phyloP scores from a whole-genome alignment of 2,888 invertebrate species.

The Carterocephalus palaemon region DNA sequence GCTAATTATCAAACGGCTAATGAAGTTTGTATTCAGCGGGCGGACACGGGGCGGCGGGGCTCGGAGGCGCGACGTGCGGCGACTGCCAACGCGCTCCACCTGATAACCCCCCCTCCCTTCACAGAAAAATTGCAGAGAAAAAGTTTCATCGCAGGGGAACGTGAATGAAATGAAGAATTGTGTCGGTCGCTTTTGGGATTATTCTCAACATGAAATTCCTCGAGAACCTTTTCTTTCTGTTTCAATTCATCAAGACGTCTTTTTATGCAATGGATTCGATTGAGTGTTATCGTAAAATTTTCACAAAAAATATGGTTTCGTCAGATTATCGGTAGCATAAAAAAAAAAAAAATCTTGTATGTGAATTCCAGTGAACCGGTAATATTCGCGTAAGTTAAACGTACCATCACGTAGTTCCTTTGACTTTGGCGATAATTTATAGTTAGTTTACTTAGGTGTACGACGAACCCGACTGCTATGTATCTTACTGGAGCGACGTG shows the following conservation, averaged over 20 bases:
- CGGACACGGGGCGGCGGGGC: constrained; percentile 58
- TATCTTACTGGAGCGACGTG: constrained; percentile 43
- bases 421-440: constrained; percentile 49
- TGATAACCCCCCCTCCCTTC: constrained; percentile 73
- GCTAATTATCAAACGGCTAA: constrained; percentile 80
- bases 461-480: constrained; percentile 41
- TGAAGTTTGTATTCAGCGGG: constrained; percentile 79
- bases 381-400: constrained; percentile 41
- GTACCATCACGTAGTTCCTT: constrained; percentile 39
- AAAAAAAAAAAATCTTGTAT: no score
- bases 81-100: constrained; percentile 74
- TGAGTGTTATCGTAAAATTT: constrained; percentile 32
- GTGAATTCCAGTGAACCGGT: no score
- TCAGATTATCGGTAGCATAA: no score
- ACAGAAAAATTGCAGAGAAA: constrained; percentile 79
- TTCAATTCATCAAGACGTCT: constrained; percentile 65
- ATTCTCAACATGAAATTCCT: constrained; percentile 70
- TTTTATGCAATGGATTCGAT: constrained; percentile 40
- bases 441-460: constrained; percentile 47
- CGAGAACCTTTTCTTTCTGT: constrained; percentile 69
- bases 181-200: constrained; percentile 74
- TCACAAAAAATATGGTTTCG: constrained; percentile 16
- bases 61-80: constrained; percentile 66
- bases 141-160: constrained; percentile 78
- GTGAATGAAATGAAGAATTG: constrained; percentile 79